Evolutionary conservation across 2,888 invertebrate species (phyloP).

Genomic region (Ectropis crepuscularia): DNA sequence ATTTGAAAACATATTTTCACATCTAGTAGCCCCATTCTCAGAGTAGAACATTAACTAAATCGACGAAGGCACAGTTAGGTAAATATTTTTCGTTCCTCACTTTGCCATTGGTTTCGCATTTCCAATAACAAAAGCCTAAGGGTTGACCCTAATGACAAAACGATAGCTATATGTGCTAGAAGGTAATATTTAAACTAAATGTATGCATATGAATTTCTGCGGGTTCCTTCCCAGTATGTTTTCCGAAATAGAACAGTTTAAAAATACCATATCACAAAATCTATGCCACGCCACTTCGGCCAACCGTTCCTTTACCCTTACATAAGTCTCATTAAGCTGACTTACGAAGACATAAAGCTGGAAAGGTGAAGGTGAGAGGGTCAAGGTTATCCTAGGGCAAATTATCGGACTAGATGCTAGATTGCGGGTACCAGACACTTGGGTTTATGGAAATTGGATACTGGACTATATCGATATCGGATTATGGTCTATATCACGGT

Average conservation of each 20-base stretch:
- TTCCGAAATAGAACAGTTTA: slow-evolving; percentile 1
- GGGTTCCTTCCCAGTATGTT: too few relatives aligned
- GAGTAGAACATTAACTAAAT: too few relatives aligned
- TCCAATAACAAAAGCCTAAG: too few relatives aligned
- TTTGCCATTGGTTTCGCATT: too few relatives aligned
- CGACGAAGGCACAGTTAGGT: too few relatives aligned
- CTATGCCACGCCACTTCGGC: background rate
- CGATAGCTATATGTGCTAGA: too few relatives aligned
- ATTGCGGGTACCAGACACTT: background rate
- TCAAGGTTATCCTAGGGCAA: slow-evolving; percentile 14
- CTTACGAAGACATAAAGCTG: slow-evolving; percentile 28
- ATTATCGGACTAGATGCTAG: background rate
- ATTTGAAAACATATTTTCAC: too few relatives aligned
- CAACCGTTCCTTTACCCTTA: slow-evolving; percentile 5
- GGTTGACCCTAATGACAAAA: too few relatives aligned
- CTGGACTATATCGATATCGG: background rate
- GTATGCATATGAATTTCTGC: too few relatives aligned
- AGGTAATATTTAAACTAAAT: too few relatives aligned
- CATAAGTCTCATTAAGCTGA: slow-evolving; percentile 15
- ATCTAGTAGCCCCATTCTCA: too few relatives aligned
- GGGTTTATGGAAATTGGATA: background rate
- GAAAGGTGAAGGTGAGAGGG: slow-evolving; percentile 17
- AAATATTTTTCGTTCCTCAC: too few relatives aligned
- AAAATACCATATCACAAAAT: slow-evolving; percentile 4
- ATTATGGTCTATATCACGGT: background rate